Base-by-base conservation (phyloP, 2,797 vertebrate genomes). In the Steatocranus sp. region DNA sequence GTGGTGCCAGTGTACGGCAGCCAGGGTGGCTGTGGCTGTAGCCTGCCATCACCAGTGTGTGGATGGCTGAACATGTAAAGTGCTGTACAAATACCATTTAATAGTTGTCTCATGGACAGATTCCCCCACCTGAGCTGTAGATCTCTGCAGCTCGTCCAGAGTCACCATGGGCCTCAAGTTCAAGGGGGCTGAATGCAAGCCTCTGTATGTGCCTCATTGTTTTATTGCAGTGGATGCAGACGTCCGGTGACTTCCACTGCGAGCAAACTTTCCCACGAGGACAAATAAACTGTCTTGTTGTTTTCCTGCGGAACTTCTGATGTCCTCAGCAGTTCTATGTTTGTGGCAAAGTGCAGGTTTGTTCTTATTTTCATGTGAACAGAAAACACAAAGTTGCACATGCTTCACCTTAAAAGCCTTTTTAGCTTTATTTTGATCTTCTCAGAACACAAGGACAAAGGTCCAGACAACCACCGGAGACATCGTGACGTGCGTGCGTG, bases 201-300 rank as follows among this genome's bases (percentile, higher is more conserved):
- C 10, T 50, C 49, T 20, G n/a, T 4, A 14, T 53, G 50, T 51
- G 11, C 6, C 11, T 51, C 11, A 23, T 12, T 51, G 51, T 15
- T 27, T 54, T 53, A 25, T 14, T 25, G 50, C 50, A 53, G 51
- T 53, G 51, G 25, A 8, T 25, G 51, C 12, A 15, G 51, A 54
- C 3, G 7, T 54, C 51, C 3, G 12, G 51, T 54, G 23, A 27
- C 23, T 3, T 27, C 23, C 50, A 14, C 50, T 0, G 50, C 0
- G 7, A 54, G 51, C 51, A 27, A 25, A 15, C 12, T 0, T 1
- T 27, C 51, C 51, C 12, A 53, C 7, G 12, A 15, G 51, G 51
- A 54, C 51, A 54, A 14, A 53, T 8, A 53, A 54, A 54, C 12
- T 15, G 23, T 53, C 23, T 53, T 53, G 12, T 25, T 53, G 23